Base-by-base conservation (phyloP, 2,888 invertebrate genomes). In the Dusona sp. region DNA sequence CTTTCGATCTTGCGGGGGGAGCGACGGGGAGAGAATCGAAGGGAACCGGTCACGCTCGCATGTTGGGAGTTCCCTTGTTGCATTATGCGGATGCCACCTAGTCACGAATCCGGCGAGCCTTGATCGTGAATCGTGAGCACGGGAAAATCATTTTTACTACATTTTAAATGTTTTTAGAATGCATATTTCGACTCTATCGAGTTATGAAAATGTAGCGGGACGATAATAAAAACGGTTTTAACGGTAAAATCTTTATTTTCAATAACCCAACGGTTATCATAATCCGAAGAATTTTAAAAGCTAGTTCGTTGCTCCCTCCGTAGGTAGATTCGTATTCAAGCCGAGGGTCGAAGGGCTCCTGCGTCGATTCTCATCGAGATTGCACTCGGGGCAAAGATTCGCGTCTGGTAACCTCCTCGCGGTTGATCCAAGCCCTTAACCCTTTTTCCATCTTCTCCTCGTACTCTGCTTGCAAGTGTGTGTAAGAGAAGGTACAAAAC, bases 41-140 rank as follows among this genome's bases (percentile, higher is more conserved):
- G 61, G 88, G 92, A 92, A 92, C 93, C 93, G 93, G 93, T 92
- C 92, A 92, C 91, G 91, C 91, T 91, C 86, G 82, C 82, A 86
- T 84, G 87, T 82, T 45, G n/a, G 61, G 54, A 78, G 81, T 85
- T 29, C 75, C 54, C 79, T 61, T 38, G 75, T 61, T 61, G 64
- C 85, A 79, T 61, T 73, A 78, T 86, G 81, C 86, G 80, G 81
- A 88, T 87, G 84, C 88, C 84, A 87, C 84, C 85, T 75, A 81
- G 86, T 84, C 86, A 83, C 86, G 86, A 83, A 77, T 83, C 64
- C 29, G 16, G 13, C 22, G 65, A 77, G 73, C 42, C n/a, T 29
- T 33, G 61, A 61, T 61, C 16, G 16, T 29, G 61, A 61, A 61
- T 61, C 16, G 16, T 29, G 61, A 61, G 61, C 4, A 13, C 6